Conservation (phyloP, 2,113 vertebrate genomes). For the Tragelaphus buxtoni region DNA sequence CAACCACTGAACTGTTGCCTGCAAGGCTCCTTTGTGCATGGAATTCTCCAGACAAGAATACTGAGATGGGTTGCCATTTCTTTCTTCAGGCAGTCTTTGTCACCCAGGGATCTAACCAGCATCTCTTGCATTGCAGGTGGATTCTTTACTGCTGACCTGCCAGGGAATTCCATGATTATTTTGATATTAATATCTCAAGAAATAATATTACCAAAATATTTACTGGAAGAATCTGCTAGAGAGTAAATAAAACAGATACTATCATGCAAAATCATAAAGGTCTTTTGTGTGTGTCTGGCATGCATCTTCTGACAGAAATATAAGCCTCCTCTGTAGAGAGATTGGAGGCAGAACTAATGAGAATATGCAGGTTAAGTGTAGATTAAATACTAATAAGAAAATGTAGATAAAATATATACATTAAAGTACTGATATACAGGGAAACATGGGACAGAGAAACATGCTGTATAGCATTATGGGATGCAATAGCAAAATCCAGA, state of each 20-base stretch:
- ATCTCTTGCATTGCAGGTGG: background rate
- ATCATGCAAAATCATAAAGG: background rate
- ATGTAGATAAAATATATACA: background rate
- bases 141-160: background rate
- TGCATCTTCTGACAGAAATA: background rate
- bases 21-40: background rate
- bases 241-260: background rate
- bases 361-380: background rate
- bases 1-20: background rate
- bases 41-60: background rate
- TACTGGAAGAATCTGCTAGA: background rate
- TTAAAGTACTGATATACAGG: background rate
- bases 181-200: background rate
- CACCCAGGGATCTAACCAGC: fast-evolving
- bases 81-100: background rate
- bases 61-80: background rate
- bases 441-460: background rate
- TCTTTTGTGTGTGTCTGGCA: background rate
- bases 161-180: background rate
- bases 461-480: background rate
- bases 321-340: background rate
- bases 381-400: background rate
- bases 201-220: background rate
- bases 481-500: background rate
- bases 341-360: background rate